phyloP scores from a whole-genome alignment of 1,140 invertebrate species.

The Pseudoatta argentina region DNA sequence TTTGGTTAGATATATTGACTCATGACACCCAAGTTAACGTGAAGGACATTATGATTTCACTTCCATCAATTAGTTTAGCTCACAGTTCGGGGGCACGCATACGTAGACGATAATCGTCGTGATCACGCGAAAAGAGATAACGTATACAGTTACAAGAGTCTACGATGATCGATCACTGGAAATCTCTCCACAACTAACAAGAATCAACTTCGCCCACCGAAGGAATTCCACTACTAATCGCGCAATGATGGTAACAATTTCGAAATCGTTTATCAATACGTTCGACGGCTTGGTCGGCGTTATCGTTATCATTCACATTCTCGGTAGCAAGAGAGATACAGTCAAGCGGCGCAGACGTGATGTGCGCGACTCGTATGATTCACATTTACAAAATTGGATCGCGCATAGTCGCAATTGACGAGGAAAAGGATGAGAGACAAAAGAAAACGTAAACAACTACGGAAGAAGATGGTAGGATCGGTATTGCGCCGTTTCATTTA shows the following conservation, averaged over 20 bases:
- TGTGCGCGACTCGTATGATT: slow-evolving; percentile 6
- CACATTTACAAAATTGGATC: slow-evolving; percentile 34
- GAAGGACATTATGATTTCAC: background rate
- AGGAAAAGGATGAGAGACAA: background rate
- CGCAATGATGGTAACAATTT: background rate
- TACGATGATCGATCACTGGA: background rate
- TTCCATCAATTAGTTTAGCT: slow-evolving; percentile 52
- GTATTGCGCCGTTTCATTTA: slow-evolving; percentile 23
- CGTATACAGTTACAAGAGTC: background rate
- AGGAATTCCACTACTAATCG: background rate
- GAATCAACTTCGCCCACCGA: background rate
- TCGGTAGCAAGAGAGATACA: background rate
- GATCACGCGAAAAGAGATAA: background rate
- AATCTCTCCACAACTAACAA: background rate
- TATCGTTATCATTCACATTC: slow-evolving; percentile 61
- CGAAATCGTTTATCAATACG: slow-evolving; percentile 39
- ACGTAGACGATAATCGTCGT: background rate
- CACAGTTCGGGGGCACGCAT: slow-evolving; percentile 52
- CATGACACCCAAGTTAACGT: background rate
- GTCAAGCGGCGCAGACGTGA: background rate
- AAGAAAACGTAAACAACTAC: slow-evolving; percentile 14
- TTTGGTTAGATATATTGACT: background rate
- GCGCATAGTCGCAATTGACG: background rate
- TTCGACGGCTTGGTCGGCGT: background rate
- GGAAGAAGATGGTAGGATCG: background rate